Evolutionary conservation across 2,888 invertebrate species (phyloP).

Genomic region (Morpho deidamia): DNA sequence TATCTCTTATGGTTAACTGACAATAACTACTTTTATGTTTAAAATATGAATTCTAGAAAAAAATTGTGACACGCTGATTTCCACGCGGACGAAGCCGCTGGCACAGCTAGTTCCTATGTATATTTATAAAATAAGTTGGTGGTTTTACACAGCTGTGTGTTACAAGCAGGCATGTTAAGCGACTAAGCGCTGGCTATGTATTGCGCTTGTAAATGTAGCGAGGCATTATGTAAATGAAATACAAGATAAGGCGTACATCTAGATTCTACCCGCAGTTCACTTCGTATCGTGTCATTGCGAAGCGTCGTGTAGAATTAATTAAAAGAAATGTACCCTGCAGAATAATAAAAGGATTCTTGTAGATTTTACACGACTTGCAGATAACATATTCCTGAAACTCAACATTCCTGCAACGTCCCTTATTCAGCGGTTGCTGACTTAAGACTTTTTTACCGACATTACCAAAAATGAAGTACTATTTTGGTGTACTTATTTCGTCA

Average conservation of each 20-base stretch:
- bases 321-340: neutral
- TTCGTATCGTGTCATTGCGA: constrained; percentile 10
- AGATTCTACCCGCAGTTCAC: constrained; percentile 14
- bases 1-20: no score
- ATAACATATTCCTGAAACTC: no score
- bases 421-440: no score
- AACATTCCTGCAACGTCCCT: no score
- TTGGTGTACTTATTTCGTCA: no score
- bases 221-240: constrained; percentile 26
- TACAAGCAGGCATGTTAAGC: constrained; percentile 18
- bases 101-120: neutral
- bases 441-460: no score
- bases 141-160: constrained; percentile 3
- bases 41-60: no score
- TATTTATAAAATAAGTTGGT: neutral
- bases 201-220: constrained; percentile 23
- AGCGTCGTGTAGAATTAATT: constrained; percentile 12
- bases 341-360: neutral
- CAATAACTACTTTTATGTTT: no score
- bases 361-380: neutral
- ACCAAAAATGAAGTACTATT: no score
- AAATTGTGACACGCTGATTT: no score
- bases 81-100: no score
- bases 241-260: constrained; percentile 22
- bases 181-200: constrained; percentile 25